These are phyloP conservation scores for Molossus molossus DNA, from an alignment of 2,797 vertebrate species.

Conservation along the genomic window DNA sequence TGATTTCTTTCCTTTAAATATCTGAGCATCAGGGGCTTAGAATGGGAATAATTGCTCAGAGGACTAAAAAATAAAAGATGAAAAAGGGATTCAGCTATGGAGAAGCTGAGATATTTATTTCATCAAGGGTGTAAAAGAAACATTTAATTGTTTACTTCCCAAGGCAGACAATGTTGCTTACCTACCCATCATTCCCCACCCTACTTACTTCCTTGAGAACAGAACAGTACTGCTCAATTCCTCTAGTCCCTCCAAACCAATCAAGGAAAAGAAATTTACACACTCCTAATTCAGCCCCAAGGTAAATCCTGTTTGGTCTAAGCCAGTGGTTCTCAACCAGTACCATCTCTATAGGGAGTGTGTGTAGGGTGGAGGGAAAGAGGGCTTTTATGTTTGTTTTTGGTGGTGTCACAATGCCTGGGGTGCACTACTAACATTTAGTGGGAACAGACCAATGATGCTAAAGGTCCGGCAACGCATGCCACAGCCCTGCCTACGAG, in stretches of 20 bases:
- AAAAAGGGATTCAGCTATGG: not conserved
- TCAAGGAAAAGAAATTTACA: constrained; percentile 24
- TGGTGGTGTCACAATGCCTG: not conserved
- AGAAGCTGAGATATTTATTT: constrained; percentile 24
- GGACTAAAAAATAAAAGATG: not conserved
- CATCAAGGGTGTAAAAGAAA: constrained; percentile 32
- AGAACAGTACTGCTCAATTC: not conserved
- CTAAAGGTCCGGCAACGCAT: not conserved
- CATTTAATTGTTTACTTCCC: constrained; percentile 1
- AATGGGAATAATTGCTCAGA: not conserved
- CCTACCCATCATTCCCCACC: not conserved
- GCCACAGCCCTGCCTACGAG: not conserved
- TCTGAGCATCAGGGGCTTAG: not conserved
- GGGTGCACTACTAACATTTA: not conserved
- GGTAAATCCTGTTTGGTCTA: constrained; percentile 11
- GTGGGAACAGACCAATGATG: not conserved
- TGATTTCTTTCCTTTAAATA: not conserved
- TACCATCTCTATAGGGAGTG: not conserved
- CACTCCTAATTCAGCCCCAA: not conserved
- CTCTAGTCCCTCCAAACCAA: constrained; percentile 45
- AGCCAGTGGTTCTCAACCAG: constrained; percentile 10
- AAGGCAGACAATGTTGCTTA: not conserved
- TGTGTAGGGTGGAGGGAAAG: not conserved
- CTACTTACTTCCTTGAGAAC: not conserved
- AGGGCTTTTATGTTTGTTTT: not conserved